These are phyloP conservation scores for Prenolepis imparis DNA, from an alignment of 2,888 invertebrate species.

Conservation along the genomic window DNA sequence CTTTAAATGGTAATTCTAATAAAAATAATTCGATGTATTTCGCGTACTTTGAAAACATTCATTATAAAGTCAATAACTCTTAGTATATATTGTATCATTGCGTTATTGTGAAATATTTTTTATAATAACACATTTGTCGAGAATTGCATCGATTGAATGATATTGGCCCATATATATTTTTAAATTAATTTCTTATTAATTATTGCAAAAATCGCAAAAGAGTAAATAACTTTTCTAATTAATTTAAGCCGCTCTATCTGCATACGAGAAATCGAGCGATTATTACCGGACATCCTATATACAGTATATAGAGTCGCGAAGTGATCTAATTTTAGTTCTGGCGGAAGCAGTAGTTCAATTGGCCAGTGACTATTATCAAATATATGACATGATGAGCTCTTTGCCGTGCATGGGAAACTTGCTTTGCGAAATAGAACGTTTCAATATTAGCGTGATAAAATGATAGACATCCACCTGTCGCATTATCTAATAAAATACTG, in stretches of 20 bases:
- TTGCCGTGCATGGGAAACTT: conserved; percentile 62
- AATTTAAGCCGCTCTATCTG: no score
- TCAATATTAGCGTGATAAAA: conserved; percentile 22
- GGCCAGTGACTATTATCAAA: conserved; percentile 59
- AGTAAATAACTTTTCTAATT: no score
- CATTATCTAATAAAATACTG: not conserved
- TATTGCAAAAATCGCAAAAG: no score
- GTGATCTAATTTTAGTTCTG: conserved; percentile 72
- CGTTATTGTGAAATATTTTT: not conserved
- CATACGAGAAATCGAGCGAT: no score
- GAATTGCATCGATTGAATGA: not conserved
- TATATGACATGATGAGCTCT: conserved; percentile 51
- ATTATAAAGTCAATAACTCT: not conserved
- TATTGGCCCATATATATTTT: no score
- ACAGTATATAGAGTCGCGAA: conserved; percentile 10
- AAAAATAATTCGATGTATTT: not conserved
- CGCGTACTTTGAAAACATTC: not conserved
- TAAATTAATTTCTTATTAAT: no score
- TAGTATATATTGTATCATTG: not conserved
- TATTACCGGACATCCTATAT: not conserved
- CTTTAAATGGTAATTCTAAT: not conserved
- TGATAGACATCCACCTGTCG: not conserved
- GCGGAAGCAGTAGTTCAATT: conserved; percentile 66
- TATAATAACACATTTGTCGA: not conserved
- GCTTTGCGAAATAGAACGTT: conserved; percentile 6